phyloP scores from a whole-genome alignment of 2,797 vertebrate genomes.

The Otolemur crassicaudatus region DNA sequence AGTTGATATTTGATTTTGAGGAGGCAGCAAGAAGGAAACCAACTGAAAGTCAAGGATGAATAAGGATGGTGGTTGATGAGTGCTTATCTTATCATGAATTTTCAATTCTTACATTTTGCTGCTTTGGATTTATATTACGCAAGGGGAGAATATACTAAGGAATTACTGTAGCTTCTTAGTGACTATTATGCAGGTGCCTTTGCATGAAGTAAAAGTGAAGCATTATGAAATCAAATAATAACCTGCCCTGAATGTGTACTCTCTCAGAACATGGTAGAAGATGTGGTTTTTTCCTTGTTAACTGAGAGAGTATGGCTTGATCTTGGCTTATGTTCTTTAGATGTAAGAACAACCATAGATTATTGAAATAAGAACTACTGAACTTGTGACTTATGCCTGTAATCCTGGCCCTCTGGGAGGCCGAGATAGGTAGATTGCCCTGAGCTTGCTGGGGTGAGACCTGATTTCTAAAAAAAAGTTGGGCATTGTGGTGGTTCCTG shows the following conservation, averaged over 20 bases:
- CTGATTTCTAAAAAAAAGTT: too few species aligned
- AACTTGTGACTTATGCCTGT: neutral
- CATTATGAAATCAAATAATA: constrained; percentile 30
- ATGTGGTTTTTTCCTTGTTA: neutral
- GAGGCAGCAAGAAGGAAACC: neutral
- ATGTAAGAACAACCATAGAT: constrained; percentile 28
- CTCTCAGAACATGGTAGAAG: constrained; percentile 17
- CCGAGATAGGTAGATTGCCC: too few species aligned
- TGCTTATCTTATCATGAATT: neutral
- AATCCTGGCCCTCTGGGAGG: too few species aligned
- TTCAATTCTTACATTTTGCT: neutral
- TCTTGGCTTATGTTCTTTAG: constrained; percentile 45
- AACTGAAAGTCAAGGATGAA: neutral
- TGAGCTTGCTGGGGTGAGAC: too few species aligned
- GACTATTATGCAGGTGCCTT: neutral
- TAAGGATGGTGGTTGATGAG: neutral
- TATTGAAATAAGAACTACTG: neutral
- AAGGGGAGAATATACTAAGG: neutral
- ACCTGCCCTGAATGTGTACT: neutral
- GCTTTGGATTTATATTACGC: neutral
- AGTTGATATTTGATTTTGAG: constrained; percentile 58
- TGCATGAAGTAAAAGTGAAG: constrained; percentile 36
- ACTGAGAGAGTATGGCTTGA: neutral
- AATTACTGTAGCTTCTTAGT: neutral
- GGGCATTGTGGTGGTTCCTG: too few species aligned